Conservation (phyloP, 2,113 vertebrate species). For the Ailuropoda melanoleuca region DNA sequence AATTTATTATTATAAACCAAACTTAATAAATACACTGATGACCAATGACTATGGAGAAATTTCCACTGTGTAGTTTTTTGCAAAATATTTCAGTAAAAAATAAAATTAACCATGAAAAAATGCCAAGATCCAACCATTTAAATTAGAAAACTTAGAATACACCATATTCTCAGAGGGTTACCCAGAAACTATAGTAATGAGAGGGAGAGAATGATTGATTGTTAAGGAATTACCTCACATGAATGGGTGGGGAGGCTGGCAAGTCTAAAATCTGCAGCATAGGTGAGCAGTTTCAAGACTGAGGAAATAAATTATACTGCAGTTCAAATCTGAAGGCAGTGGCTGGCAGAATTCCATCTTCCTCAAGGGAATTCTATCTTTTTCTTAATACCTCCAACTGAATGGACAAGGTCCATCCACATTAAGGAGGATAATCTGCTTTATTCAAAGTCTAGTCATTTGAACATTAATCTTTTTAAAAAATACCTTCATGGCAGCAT, state of each 20-base stretch:
- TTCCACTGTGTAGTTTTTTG: neutral
- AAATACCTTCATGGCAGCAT: neutral
- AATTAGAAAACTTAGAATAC: neutral
- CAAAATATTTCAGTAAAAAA: neutral
- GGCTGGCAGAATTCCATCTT: neutral
- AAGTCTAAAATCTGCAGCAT: neutral
- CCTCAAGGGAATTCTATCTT: neutral
- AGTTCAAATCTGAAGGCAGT: neutral
- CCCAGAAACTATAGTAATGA: neutral
- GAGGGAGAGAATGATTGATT: neutral
- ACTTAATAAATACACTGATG: neutral
- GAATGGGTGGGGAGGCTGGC: neutral
- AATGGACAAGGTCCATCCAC: neutral
- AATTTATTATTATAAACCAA: neutral
- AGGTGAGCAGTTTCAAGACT: neutral
- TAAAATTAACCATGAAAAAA: neutral
- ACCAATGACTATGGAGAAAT: neutral
- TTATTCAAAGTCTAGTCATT: neutral
- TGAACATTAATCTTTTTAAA: neutral
- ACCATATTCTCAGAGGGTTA: neutral
- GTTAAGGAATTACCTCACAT: neutral
- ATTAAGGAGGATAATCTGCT: neutral
- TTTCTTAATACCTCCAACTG: neutral
- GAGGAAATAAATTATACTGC: neutral
- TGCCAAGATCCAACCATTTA: neutral